Evolutionary conservation across 2,888 invertebrate genomes (phyloP), one percentile per base, ranked within the genome.

Genomic region (Apamea epomidion): DNA sequence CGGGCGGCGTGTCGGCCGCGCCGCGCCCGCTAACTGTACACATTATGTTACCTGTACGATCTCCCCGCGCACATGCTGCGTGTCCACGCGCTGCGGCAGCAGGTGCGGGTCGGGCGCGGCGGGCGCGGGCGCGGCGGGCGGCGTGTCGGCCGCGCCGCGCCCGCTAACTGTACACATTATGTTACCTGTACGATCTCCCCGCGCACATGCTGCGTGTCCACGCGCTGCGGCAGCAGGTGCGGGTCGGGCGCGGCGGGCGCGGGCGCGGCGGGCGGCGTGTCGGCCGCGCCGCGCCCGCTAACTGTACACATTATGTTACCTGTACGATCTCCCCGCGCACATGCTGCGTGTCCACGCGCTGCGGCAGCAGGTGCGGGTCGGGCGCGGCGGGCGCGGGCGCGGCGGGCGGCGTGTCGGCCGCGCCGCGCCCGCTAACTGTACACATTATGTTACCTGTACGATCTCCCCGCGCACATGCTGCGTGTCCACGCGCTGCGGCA

Each of bases 401-500:
- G 58, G 58, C 58, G 58, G 58, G 37, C 37, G 37, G 37, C 37
- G 37, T 3, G 37, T 37, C 37, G 37, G 37, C 37, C 91, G n/a
- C 14, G 48, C 14, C 48, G 48, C 2, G 51, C 51, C 14, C 48
- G 48, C 93, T 60, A 58, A 25, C 72, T 58, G 42, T 37, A 25
- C 14, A 72, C 42, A 18, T 37, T 72, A 37, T 51, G 74, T 64
- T 64, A 97, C 80, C 80, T 80, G 80, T 5, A 80, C 80, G 48
- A 81, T 69, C 12, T 81, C 79, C 29, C 80, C 80, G 65, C 58
- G 54, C 25, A 79, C 68, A 12, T 75, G 48, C 75, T 95, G 94
- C 8, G 97, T 98, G 91, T 98, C 98, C 8, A 98, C 97, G 12
- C 96, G 90, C 73, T 97, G 95, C 37, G 98, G 98, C 74, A 95